Base-by-base conservation (phyloP, 2,888 invertebrate genomes). In the Mesorhabditis belari region DNA sequence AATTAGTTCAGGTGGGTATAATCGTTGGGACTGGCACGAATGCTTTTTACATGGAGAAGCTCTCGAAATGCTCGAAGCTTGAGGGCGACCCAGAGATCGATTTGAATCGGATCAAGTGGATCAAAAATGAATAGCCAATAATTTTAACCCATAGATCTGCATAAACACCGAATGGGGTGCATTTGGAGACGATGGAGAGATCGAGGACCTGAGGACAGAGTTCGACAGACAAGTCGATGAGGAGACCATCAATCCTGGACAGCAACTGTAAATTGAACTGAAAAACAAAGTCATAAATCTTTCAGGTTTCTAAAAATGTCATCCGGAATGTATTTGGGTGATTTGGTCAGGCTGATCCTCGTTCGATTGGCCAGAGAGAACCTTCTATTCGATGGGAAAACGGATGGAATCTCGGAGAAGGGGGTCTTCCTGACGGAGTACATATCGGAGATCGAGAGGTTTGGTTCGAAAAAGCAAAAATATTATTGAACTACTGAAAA, bases 151-250 rank as follows among this genome's bases (percentile, higher is more conserved):
- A n/a, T n/a, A 90, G 76, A 89, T 94, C 67, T 86, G 94, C 58
- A 89, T 96, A 77, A 96, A 96, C 82, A 91, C 90, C 1, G 95
- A 96, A 81, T 95, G 94, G 93, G 95, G 95, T 6, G 94, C 94
- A 4, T 93, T 96, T 81, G 95, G 95, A 2, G 92, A 94, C 81
- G 88, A 90, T 73, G 92, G 91, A 5, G 86, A 87, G 3, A 84
- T 96, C 60, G 91, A 93, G 81, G 90, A 91, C 81, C 85, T 92
- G 12, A 85, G 89, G 65, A 93, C 93, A 35, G 80, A 84, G 55
- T 85, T 83, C 71, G 86, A 95, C 82, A 86, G 87, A 49, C 88
- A 88, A 59, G 88, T 95, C 65, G 94, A 96, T 82, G 83, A 83
- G 57, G 87, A 87, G 75, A 91, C 92, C 59, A 88, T 94, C 73